A percentile compares a stretch with the other conserved stretches of the same genome.
phyloP scores from a whole-genome alignment of 2,113 vertebrate species.

The Cygnus buccinator region DNA sequence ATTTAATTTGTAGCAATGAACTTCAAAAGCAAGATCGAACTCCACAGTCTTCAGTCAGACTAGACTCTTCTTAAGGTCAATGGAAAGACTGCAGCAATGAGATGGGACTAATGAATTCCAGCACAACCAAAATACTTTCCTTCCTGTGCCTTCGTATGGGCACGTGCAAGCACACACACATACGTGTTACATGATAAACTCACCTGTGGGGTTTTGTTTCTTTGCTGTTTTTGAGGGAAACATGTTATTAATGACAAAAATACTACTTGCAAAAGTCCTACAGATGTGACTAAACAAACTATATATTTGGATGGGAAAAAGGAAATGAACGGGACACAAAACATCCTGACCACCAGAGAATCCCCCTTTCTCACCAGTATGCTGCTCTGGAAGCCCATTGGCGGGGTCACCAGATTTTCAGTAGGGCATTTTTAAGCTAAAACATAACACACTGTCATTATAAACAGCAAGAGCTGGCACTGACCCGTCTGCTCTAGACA shows the following conservation, averaged over 20 bases:
- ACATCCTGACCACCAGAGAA: not conserved
- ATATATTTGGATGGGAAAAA: not conserved
- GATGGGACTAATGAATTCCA: not conserved
- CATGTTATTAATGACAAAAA: not conserved
- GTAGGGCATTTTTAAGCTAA: not conserved
- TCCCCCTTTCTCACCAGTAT: not conserved
- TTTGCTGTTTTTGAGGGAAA: not conserved
- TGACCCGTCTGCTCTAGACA: not conserved
- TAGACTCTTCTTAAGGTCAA: not conserved
- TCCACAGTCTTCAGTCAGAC: not conserved
- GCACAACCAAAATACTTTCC: not conserved
- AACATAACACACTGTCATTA: not conserved
- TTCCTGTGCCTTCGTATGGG: not conserved
- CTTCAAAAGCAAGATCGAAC: not conserved
- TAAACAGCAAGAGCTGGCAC: not conserved
- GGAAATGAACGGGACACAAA: not conserved
- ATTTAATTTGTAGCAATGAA: conserved; percentile 5
- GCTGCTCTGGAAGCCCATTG: not conserved
- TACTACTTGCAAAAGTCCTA: not conserved
- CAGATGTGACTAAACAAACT: not conserved
- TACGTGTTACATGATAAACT: not conserved
- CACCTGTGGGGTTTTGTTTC: not conserved
- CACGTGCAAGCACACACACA: rapidly evolving
- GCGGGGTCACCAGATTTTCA: not conserved
- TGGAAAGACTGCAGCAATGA: not conserved